Base-by-base conservation (phyloP, 2,113 vertebrate genomes). In the Pelmatolapia mariae region DNA sequence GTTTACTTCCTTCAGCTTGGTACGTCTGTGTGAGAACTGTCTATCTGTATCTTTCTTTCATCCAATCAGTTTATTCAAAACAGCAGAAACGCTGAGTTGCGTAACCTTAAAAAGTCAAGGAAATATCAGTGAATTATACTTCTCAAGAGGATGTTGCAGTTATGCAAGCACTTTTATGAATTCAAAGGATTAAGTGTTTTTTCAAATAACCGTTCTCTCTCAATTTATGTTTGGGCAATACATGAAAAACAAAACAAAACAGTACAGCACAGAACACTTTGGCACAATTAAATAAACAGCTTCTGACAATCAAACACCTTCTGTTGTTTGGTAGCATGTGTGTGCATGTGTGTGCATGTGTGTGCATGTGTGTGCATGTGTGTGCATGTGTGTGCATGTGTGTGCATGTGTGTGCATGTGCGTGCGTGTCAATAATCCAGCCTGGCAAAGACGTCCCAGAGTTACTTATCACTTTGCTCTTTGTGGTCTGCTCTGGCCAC, bases 171-270 rank as follows among this genome's bases (percentile, higher is more conserved):
- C 53, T 84, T 87, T 90, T 83, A 86, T 59, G 22, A 79, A 87
- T 88, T 87, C 61, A 83, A 73, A 87, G 80, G 87, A 80, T 86
- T 93, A 85, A 59, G 19, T 80, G 63, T 84, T 90, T 87, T 68
- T 33, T 61, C 52, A 73, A 89, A 87, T 68, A 83, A 43, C 61
- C 52, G 2, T 78, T 86, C 24, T 16, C 16, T 87, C 52, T 89
- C 36, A 83, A 19, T 71, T 86, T 66, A 85, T 59, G 61, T 88
- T 76, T 33, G 11, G 78, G 10, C 12, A 86, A 86, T 76, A 83
- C 57, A 87, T 31, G 24, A 4, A 19, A 81, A 66, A 61, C 36
- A 5, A 24, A 2, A 1, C 26, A 31, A 57, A 43, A 47, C 78
- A 82, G 59, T 26, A 54, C 18, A 76, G 10, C 31, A 78, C 5